Conservation (phyloP, 2,113 vertebrate genomes). For the Peucedramus taeniatus region DNA sequence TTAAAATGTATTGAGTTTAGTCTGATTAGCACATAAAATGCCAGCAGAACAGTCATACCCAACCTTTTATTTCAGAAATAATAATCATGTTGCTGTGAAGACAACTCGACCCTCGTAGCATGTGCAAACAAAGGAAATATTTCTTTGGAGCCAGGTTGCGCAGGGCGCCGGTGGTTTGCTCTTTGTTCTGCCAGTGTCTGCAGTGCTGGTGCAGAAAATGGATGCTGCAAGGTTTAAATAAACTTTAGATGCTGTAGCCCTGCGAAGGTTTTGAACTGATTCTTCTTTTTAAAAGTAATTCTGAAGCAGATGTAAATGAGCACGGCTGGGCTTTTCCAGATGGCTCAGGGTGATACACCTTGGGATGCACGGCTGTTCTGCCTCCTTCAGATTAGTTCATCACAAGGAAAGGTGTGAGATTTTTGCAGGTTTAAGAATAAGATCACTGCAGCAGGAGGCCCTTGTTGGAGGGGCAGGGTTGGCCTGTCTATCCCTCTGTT, state of each 20-base stretch:
- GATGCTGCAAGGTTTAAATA: neutral
- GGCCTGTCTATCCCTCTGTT: neutral
- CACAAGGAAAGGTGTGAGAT: neutral
- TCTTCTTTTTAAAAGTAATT: neutral
- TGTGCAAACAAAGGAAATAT: slow-evolving; percentile 22
- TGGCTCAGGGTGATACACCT: neutral
- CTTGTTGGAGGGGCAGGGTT: neutral
- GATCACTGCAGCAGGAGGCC: neutral
- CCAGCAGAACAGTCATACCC: neutral
- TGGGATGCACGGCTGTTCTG: neutral
- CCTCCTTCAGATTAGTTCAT: neutral
- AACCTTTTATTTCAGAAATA: slow-evolving; percentile 41
- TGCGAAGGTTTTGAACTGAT: neutral
- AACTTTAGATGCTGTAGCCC: neutral
- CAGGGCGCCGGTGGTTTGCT: neutral
- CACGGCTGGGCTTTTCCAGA: accelerated
- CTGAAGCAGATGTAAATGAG: slow-evolving; percentile 12
- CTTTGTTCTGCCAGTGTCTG: slow-evolving; percentile 30
- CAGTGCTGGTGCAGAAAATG: neutral
- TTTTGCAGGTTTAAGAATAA: neutral
- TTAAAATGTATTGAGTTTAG: slow-evolving; percentile 29
- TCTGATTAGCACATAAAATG: slow-evolving; percentile 52
- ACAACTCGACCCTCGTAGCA: neutral
- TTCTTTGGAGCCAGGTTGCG: neutral
- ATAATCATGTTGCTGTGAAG: neutral